These are phyloP conservation scores for Globicephala melas DNA, from an alignment of 2,113 vertebrate species.

Conservation along the genomic window DNA sequence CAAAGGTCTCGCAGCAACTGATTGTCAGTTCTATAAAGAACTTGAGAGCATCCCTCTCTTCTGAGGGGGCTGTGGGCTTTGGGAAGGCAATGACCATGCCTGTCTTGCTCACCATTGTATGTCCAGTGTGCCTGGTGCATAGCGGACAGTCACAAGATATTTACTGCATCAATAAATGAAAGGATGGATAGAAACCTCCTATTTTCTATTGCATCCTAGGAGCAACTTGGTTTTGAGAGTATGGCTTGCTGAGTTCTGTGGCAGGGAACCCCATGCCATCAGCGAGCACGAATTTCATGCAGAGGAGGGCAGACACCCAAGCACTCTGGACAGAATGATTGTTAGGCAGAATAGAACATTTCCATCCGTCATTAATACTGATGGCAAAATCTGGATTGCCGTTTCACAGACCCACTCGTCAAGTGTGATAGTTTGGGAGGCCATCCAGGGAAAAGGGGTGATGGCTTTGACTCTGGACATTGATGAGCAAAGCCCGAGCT, in stretches of 20 bases:
- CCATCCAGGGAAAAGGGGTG: not conserved
- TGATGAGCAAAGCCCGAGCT: not conserved
- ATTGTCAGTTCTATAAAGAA: not conserved
- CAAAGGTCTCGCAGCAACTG: not conserved
- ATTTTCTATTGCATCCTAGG: not conserved
- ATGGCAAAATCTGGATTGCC: not conserved
- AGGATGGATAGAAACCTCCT: not conserved
- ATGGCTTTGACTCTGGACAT: not conserved
- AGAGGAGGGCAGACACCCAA: fast-evolving
- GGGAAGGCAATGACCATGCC: not conserved
- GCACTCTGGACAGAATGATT: not conserved
- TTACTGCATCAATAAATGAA: not conserved
- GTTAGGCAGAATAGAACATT: not conserved
- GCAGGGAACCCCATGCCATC: not conserved
- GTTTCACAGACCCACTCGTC: not conserved
- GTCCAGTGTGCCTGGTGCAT: not conserved
- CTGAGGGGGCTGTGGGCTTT: not conserved
- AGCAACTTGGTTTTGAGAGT: not conserved
- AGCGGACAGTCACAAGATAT: not conserved
- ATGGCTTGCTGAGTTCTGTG: not conserved
- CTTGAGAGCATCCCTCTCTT: not conserved
- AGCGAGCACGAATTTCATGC: not conserved
- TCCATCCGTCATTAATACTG: not conserved
- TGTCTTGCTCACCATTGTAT: not conserved
- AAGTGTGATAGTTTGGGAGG: not conserved